A percentile compares a stretch with the other conserved stretches of the same genome.
phyloP scores from a whole-genome alignment of 2,888 invertebrate genomes.

The Dexiosoma caninum region DNA sequence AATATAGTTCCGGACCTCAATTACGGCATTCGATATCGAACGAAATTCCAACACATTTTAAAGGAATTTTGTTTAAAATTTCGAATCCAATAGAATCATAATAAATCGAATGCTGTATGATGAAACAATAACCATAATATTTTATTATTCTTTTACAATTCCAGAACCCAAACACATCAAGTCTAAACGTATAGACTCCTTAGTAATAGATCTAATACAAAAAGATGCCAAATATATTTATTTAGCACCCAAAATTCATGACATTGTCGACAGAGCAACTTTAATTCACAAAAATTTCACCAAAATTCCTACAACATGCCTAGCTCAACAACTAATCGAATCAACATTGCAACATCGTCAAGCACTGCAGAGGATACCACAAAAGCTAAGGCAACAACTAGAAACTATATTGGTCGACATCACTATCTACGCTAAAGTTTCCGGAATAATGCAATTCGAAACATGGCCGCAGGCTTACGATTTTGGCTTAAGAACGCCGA shows the following conservation, averaged over 20 bases:
- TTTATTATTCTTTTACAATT: constrained; percentile 17
- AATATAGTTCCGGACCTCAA: too few relatives aligned
- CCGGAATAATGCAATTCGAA: constrained; percentile 79
- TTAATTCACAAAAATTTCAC: constrained; percentile 73
- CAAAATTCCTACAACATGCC: constrained; percentile 72
- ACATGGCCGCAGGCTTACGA: constrained; percentile 82
- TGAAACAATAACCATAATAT: too few relatives aligned
- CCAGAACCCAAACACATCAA: constrained; percentile 30
- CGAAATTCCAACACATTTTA: too few relatives aligned
- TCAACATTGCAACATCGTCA: constrained; percentile 79
- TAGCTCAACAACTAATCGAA: constrained; percentile 75
- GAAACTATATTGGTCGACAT: constrained; percentile 82
- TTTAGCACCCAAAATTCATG: constrained; percentile 69
- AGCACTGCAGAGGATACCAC: constrained; percentile 75
- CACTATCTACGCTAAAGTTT: constrained; percentile 82
- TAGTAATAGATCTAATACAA: constrained; percentile 69
- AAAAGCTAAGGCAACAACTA: constrained; percentile 74
- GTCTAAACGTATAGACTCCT: constrained; percentile 66
- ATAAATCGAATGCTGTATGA: too few relatives aligned
- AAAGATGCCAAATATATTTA: constrained; percentile 70
- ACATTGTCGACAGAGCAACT: constrained; percentile 70
- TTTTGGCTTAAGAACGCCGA: constrained; percentile 73
- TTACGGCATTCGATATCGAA: too few relatives aligned
- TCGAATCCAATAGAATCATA: too few relatives aligned
- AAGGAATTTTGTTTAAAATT: too few relatives aligned